Percentiles rank a stretch among this genome's conserved stretches.
These are phyloP conservation scores for Antheraea yamamai DNA, from an alignment of 2,888 invertebrate species.

Conservation along the genomic window DNA sequence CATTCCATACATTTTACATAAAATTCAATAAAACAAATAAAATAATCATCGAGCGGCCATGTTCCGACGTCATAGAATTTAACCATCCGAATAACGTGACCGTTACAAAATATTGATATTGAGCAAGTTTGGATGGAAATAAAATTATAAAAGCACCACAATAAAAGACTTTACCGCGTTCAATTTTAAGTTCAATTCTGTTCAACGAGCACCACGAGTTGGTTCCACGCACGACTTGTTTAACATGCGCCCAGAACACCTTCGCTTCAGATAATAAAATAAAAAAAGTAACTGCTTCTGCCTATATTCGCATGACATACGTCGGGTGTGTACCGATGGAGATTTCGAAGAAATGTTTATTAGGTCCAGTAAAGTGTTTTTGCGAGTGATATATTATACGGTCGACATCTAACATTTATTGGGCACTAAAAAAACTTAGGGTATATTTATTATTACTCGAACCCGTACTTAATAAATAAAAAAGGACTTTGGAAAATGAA, in stretches of 20 bases:
- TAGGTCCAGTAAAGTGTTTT: slow-evolving; percentile 17
- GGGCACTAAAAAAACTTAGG: not conserved
- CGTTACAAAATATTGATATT: slow-evolving; percentile 57
- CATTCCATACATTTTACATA: not conserved
- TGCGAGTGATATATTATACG: slow-evolving; percentile 3
- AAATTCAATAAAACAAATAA: slow-evolving; percentile 17
- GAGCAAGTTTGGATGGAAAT: slow-evolving; percentile 33
- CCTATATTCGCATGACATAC: slow-evolving; percentile 41
- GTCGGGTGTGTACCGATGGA: slow-evolving; percentile 45
- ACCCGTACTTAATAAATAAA: not conserved
- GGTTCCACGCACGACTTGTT: slow-evolving; percentile 49
- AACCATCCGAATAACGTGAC: slow-evolving; percentile 48
- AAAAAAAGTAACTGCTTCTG: slow-evolving; percentile 46
- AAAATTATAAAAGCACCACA: slow-evolving; percentile 23
- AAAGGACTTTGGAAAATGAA: not conserved
- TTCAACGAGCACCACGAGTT: slow-evolving; percentile 32
- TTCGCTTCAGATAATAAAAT: slow-evolving; percentile 59
- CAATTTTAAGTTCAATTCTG: slow-evolving; percentile 43
- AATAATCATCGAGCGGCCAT: slow-evolving; percentile 26
- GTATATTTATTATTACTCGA: not conserved
- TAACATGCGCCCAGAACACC: slow-evolving; percentile 60
- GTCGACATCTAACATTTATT: not conserved
- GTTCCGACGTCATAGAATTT: slow-evolving; percentile 41
- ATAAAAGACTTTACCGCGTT: slow-evolving; percentile 39
- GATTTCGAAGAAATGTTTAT: slow-evolving; percentile 42